Evolutionary conservation across 2,888 invertebrate genomes (phyloP), one percentile per base, ranked within the genome.

Genomic region (Synanthedon andrenaeformis): DNA sequence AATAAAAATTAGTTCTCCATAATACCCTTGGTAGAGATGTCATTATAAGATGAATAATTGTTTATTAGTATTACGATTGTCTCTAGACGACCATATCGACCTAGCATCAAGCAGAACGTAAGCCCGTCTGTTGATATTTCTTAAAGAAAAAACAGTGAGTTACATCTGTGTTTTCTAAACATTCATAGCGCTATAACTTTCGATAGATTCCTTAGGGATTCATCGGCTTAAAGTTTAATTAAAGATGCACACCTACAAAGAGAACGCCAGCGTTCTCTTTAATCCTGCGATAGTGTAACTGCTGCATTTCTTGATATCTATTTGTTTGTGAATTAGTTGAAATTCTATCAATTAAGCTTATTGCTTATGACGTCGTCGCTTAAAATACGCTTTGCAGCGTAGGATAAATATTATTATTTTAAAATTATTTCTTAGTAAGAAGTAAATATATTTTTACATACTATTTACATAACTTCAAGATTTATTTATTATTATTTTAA

Each of bases 221-320:
- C 62, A 64, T 59, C 64, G 69, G 72, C 72, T 78, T 76, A 72
- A 77, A 76, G 70, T 76, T 78, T 78, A 77, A 78, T 77, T 77
- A 77, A 77, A 75, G 77, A 75, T 75, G 74, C 74, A 74, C 63
- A 65, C 59, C 56, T 60, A 60, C 49, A 66, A 69, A 70, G 69
- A 70, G 67, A 67, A 63, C 59, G 54, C 58, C 63, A 61, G 61
- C 35, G 35, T 35, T 35, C 35, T 35, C 61, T 59, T 74, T 67
- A 66, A 70, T 69, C 65, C 63, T 58, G 64, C 68, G 66, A 67
- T 64, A 64, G 68, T 67, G 69, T 61, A 56, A 64, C 61, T 60
- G n/a, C 45, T 45, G 45, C n/a, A 45, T 45, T 45, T 14, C 14
- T 14, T 45, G 6, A 45, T 45, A 45, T 45, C 12, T 45, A 14